Base-by-base conservation (phyloP, 2,797 vertebrate genomes). In the Ambastaia sidthimunki region DNA sequence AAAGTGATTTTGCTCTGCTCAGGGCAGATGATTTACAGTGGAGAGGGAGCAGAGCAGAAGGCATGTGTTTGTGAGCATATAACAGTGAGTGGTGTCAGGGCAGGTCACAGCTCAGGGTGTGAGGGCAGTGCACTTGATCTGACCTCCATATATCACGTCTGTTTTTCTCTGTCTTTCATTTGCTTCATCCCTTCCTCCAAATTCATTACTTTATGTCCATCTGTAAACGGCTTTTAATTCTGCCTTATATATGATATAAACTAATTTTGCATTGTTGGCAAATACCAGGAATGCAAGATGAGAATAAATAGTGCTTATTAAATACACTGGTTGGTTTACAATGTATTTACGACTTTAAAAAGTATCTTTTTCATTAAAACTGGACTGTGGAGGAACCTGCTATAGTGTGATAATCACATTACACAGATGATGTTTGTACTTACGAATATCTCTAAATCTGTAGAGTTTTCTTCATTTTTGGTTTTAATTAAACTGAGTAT, bases 141-240 rank as follows among this genome's bases (percentile, higher is more conserved):
- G 80, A 78, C 75, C 81, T 78, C 80, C 21, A 69, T 70, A 41
- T 72, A 68, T 71, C 67, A 69, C 18, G 0, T 16, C 23, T 59
- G 50, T 52, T 47, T n/a, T 50, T 31, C 59, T 2, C 21, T 25
- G 57, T 60, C 59, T 7, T 62, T 16, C 4, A 16, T 47, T 28
- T 63, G 18, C 18, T 78, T 6, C 12, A 57, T 74, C 25, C 28
- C 25, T 75, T 44, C 28, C 59, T 44, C 25, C 31, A 23, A 57
- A 13, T 60, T 41, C 6, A 63, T 63, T 37, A 19, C 62, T 65
- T n/a, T 21, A 12, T 12, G 11, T 50, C 28, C 4, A n/a, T 25
- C 48, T 34, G 23, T 21, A 11, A 34, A 15, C 52, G 1, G 12
- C 4, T 60, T 71, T 50, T 7, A 7, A 16, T 28, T 60, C 34